These are phyloP conservation scores for Macrochelys suwanniensis DNA, from an alignment of 2,797 vertebrate genomes.

Conservation along the genomic window DNA sequence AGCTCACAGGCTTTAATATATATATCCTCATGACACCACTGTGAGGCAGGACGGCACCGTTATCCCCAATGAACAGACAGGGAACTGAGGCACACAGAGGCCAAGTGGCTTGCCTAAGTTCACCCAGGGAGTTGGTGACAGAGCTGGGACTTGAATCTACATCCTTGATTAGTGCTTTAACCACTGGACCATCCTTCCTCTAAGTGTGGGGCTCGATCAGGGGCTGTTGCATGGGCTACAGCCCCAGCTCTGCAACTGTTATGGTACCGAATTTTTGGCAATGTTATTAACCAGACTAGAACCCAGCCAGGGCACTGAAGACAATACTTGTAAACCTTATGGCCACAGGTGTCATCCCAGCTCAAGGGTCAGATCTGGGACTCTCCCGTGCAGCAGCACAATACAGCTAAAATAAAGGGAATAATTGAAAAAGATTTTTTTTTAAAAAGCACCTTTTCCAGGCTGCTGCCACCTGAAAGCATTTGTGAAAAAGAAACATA, in stretches of 20 bases:
- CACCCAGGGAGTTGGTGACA: neutral
- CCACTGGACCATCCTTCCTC: neutral
- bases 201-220: neutral
- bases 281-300: neutral
- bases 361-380: neutral
- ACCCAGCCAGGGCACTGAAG: neutral
- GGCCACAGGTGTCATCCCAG: neutral
- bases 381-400: neutral
- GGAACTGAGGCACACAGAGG: neutral
- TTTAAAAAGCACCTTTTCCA: neutral
- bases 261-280: neutral
- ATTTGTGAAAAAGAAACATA: neutral
- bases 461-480: neutral
- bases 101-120: neutral
- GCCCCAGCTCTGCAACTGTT: neutral
- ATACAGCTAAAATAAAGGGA: neutral
- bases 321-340: neutral
- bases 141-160: neutral
- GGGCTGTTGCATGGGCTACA: neutral
- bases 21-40: neutral
- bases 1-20: neutral
- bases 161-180: neutral
- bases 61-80: neutral
- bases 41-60: neutral
- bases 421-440: neutral